These are phyloP conservation scores for Alviniconcha strummeri DNA, from an alignment of 2,888 invertebrate species.

Conservation along the genomic window DNA sequence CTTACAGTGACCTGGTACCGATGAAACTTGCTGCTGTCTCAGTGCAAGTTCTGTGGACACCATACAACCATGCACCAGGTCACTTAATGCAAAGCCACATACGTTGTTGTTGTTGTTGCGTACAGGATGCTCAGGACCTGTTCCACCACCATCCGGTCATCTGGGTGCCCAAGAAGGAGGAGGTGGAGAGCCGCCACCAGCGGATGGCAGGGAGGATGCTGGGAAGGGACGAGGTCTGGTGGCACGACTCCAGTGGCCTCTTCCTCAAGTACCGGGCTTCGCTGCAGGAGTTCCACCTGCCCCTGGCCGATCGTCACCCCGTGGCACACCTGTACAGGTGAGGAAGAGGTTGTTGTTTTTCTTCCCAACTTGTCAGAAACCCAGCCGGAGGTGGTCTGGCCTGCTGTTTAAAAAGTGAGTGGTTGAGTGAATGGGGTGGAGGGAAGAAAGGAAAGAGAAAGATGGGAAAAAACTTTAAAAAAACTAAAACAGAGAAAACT, in stretches of 20 bases:
- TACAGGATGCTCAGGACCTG: conserved; percentile 56
- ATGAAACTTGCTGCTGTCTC: too few relatives aligned
- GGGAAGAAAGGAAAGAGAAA: too few relatives aligned
- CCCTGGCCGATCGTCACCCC: conserved; percentile 50
- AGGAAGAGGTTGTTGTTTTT: neutral
- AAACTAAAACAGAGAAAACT: too few relatives aligned
- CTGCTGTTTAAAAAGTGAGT: too few relatives aligned
- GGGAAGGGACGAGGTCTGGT: conserved; percentile 62
- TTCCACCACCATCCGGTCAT: conserved; percentile 61
- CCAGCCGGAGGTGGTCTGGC: too few relatives aligned
- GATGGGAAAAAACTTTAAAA: too few relatives aligned
- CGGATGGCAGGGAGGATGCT: conserved; percentile 56
- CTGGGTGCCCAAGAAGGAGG: conserved; percentile 55
- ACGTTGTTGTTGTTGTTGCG: neutral
- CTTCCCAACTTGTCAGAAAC: neutral
- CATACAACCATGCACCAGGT: too few relatives aligned
- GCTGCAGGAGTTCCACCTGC: conserved; percentile 54
- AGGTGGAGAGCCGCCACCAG: conserved; percentile 17
- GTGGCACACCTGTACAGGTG: conserved; percentile 37
- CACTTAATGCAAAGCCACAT: too few relatives aligned
- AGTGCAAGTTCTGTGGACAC: too few relatives aligned
- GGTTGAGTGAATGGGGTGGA: too few relatives aligned
- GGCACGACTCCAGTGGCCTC: conserved; percentile 64
- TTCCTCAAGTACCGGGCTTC: conserved; percentile 54
- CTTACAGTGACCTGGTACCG: too few relatives aligned